Evolutionary conservation across 2,888 invertebrate genomes (phyloP).

Genomic region (Drosophila mercatorum): DNA sequence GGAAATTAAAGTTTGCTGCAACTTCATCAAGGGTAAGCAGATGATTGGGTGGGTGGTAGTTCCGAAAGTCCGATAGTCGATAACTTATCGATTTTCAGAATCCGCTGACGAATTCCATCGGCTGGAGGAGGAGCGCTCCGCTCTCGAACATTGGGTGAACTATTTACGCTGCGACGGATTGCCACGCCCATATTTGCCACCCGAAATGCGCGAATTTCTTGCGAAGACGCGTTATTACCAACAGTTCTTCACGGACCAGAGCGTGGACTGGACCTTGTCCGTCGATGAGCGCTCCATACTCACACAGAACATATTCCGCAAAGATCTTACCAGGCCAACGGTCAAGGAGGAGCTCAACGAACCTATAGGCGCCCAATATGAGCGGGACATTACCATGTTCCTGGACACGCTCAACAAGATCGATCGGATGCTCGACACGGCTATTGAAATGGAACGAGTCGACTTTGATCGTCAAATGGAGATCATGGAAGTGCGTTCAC

Average conservation of each 20-base stretch:
- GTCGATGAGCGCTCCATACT: conserved; percentile 76
- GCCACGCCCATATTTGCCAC: conserved; percentile 72
- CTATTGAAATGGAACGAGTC: conserved; percentile 47
- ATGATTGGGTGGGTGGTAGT: background rate
- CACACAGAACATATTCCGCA: conserved; percentile 67
- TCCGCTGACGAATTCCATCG: conserved; percentile 35
- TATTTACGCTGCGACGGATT: conserved; percentile 74
- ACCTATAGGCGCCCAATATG: conserved; percentile 62
- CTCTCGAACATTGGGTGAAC: conserved; percentile 68
- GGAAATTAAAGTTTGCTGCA: conserved; percentile 57
- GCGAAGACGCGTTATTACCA: conserved; percentile 62
- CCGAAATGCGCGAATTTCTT: conserved; percentile 71
- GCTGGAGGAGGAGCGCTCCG: conserved; percentile 14
- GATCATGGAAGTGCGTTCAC: conserved; percentile 47
- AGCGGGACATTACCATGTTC: conserved; percentile 55
- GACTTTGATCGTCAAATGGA: conserved; percentile 22
- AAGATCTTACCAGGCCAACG: conserved; percentile 58
- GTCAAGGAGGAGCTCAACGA: conserved; percentile 39
- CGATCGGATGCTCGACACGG: conserved; percentile 58
- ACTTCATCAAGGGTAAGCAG: conserved; percentile 61
- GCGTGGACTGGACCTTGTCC: conserved; percentile 74
- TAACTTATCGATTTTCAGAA: conserved; percentile 30
- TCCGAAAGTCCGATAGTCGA: background rate
- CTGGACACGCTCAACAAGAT: conserved; percentile 50
- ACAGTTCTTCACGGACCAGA: conserved; percentile 34